Conservation (phyloP, 2,797 vertebrate genomes). For the Muscicapa comitata region DNA sequence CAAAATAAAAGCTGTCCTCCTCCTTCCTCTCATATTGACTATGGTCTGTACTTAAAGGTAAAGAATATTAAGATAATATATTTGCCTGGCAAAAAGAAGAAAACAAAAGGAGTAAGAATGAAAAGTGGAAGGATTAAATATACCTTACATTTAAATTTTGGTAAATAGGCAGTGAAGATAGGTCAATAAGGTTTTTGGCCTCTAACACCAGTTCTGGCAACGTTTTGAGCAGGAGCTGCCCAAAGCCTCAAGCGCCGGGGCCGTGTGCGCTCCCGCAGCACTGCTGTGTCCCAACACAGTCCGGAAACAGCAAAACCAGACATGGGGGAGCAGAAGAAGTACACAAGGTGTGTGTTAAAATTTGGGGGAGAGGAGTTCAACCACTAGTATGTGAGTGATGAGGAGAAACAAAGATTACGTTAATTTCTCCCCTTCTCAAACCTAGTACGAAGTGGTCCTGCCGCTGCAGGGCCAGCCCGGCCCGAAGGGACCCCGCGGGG, state of each 20-base stretch:
- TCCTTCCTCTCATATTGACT: background rate
- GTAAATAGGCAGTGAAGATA: background rate
- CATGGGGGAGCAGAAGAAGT: fast-evolving
- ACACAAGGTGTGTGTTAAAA: fast-evolving
- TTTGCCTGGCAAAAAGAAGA: background rate
- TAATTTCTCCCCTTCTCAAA: background rate
- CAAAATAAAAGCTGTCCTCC: background rate
- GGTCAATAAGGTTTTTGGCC: background rate
- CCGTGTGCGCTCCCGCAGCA: fast-evolving
- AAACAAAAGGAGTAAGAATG: background rate
- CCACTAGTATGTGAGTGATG: fast-evolving
- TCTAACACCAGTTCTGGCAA: background rate
- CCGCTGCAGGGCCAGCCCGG: background rate
- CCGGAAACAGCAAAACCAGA: background rate
- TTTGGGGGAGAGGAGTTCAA: background rate
- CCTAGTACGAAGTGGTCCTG: fast-evolving
- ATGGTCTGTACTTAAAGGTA: background rate
- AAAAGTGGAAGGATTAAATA: background rate
- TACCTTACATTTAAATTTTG: background rate
- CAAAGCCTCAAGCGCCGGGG: fast-evolving
- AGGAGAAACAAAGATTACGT: fast-evolving
- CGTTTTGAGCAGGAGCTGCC: fast-evolving
- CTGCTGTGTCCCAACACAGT: fast-evolving
- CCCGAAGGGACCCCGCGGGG: fast-evolving
- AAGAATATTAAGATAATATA: background rate